phyloP scores from a whole-genome alignment of 1,140 invertebrate species.

The Babylonia areolata region DNA sequence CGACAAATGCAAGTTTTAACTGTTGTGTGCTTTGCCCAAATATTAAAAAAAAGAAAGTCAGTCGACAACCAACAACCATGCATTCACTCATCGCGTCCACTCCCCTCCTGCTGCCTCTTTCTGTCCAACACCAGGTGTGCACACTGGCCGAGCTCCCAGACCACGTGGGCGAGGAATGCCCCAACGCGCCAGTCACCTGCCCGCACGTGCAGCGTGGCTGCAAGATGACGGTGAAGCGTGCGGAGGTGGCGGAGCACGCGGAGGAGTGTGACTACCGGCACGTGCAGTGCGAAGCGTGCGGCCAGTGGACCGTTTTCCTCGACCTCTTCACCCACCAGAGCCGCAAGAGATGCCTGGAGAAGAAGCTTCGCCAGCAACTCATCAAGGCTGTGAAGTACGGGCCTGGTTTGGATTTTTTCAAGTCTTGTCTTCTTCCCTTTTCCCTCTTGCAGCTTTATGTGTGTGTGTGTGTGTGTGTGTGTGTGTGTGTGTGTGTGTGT shows the following conservation, averaged over 20 bases:
- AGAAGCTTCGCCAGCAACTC: constrained; percentile 63
- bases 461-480: too few relatives aligned
- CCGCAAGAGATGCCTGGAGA: constrained; percentile 58
- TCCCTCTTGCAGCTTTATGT: too few relatives aligned
- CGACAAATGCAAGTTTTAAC: too few relatives aligned
- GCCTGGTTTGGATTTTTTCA: too few relatives aligned
- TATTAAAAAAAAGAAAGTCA: too few relatives aligned
- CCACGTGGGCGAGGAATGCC: constrained; percentile 59
- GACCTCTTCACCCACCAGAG: constrained; percentile 68
- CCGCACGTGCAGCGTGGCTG: constrained; percentile 52
- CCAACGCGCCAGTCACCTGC: constrained; percentile 56
- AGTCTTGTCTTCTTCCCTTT: too few relatives aligned
- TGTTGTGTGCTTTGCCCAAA: too few relatives aligned
- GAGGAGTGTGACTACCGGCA: constrained; percentile 60
- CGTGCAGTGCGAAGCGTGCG: constrained; percentile 67
- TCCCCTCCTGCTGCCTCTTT: too few relatives aligned
- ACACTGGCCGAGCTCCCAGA: constrained; percentile 58
- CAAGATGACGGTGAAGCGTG: constrained; percentile 51
- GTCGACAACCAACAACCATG: too few relatives aligned
- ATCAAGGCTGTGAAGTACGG: constrained; percentile 49
- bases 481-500: too few relatives aligned
- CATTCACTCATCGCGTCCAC: too few relatives aligned
- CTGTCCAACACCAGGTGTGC: not conserved
- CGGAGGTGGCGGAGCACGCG: constrained; percentile 52
- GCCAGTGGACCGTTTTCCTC: constrained; percentile 49